Evolutionary conservation across 2,888 invertebrate genomes (phyloP).

Genomic region (Pseudococcus viburni): DNA sequence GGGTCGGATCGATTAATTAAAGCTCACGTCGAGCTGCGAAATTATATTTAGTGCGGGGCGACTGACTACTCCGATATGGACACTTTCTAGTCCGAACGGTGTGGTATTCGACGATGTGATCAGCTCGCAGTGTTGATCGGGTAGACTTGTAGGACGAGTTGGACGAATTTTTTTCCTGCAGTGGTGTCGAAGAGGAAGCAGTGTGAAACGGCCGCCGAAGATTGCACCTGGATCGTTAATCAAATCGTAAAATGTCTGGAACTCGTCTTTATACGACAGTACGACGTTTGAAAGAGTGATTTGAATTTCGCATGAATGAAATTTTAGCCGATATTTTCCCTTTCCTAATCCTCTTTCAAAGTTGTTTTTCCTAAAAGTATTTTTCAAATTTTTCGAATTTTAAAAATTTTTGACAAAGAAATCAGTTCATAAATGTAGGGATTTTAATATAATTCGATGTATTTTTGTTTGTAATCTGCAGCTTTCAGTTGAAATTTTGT

Average conservation of each 20-base stretch:
- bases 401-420: too few species aligned
- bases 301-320: too few species aligned
- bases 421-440: too few species aligned
- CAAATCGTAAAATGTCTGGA: not conserved
- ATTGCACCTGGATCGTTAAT: not conserved
- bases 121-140: not conserved
- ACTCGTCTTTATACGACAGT: too few species aligned
- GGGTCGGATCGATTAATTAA: conserved; percentile 7
- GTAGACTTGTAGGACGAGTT: not conserved
- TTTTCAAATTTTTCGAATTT: too few species aligned
- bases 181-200: not conserved
- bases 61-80: not conserved
- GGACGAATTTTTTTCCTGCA: not conserved
- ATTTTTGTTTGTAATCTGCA: too few species aligned
- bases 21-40: conserved; percentile 14
- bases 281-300: too few species aligned
- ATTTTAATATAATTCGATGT: too few species aligned
- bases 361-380: too few species aligned
- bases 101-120: not conserved
- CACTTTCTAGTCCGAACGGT: not conserved
- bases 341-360: too few species aligned
- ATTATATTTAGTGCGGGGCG: not conserved
- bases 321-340: too few species aligned
- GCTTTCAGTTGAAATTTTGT: too few species aligned
- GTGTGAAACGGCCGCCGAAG: not conserved